phyloP scores from a whole-genome alignment of 2,797 vertebrate genomes.

The Danio tinwini region DNA sequence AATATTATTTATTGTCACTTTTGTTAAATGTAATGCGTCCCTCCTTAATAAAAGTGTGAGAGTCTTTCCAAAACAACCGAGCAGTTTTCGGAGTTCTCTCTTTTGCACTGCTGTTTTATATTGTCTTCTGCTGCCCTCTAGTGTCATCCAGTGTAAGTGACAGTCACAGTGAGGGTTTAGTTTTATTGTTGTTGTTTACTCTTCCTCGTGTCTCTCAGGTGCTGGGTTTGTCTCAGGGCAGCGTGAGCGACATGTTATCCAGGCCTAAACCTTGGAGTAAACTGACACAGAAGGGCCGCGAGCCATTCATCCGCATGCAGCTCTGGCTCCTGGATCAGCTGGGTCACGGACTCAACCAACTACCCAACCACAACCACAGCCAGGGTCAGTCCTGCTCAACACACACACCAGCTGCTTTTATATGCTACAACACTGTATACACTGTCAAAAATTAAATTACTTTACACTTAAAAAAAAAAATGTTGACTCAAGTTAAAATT shows the following conservation, averaged over 20 bases:
- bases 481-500: too few species aligned
- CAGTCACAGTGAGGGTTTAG: not conserved
- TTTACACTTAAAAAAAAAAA: too few species aligned
- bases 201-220: constrained; percentile 76
- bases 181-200: not conserved
- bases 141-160: constrained; percentile 58
- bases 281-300: constrained; percentile 96
- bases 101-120: not conserved
- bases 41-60: not conserved
- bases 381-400: constrained; percentile 68
- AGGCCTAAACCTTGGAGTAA: constrained; percentile 99
- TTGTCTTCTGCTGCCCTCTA: constrained; percentile 70
- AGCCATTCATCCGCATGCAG: constrained; percentile 99
- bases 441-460: too few species aligned
- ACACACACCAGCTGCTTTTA: too few species aligned
- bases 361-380: constrained; percentile 71
- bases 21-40: not conserved
- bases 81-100: not conserved
- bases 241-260: constrained; percentile 98
- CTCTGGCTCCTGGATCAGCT: constrained; percentile 96
- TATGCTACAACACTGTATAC: too few species aligned
- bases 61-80: not conserved
- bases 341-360: constrained; percentile 85
- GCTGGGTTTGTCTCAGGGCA: constrained; percentile 96
- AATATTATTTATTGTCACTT: not conserved